These are phyloP conservation scores for Sphaeridia pumilis DNA, from an alignment of 2,888 invertebrate genomes.

Conservation along the genomic window DNA sequence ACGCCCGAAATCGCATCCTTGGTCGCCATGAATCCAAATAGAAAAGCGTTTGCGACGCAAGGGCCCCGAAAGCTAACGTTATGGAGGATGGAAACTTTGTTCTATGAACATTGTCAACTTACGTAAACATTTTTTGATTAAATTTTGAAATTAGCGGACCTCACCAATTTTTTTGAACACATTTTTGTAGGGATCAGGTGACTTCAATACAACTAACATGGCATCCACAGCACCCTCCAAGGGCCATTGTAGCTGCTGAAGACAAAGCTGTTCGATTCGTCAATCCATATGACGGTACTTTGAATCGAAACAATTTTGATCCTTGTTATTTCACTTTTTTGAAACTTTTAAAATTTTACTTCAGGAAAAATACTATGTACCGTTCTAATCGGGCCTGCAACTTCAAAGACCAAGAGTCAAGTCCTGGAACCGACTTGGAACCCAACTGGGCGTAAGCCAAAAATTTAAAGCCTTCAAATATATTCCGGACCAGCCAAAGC, in stretches of 20 bases:
- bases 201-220: constrained; percentile 19
- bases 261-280: constrained; percentile 30
- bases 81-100: constrained; percentile 32
- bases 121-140: constrained; percentile 11
- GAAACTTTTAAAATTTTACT: neutral
- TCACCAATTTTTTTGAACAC: neutral
- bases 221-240: constrained; percentile 22
- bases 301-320: neutral
- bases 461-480: too few relatives aligned
- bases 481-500: neutral
- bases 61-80: constrained; percentile 32
- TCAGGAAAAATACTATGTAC: constrained; percentile 4
- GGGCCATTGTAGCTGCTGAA: constrained; percentile 18
- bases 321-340: neutral
- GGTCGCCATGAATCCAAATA: constrained; percentile 25
- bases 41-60: constrained; percentile 30
- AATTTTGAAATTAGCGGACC: neutral
- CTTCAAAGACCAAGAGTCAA: too few relatives aligned
- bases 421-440: too few relatives aligned
- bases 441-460: too few relatives aligned
- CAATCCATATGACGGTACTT: constrained; percentile 20
- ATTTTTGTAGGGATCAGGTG: constrained; percentile 11
- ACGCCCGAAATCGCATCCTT: constrained; percentile 30
- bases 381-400: constrained; percentile 2
- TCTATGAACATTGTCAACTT: constrained; percentile 13